Evolutionary conservation across 2,888 invertebrate species (phyloP).

Genomic region (Quadroppia sp.): DNA sequence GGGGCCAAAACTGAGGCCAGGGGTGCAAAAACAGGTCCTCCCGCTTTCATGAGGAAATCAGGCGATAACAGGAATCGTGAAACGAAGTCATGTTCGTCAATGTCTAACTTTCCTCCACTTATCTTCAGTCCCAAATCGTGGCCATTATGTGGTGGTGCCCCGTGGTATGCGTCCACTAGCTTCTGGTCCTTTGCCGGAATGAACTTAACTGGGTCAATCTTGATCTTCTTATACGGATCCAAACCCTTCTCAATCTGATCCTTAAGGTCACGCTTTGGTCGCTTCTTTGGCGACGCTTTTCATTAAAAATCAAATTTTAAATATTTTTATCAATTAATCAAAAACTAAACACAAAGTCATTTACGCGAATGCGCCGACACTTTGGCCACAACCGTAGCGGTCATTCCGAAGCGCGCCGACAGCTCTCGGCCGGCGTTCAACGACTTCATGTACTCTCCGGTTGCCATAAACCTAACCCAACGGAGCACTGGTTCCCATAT

Average conservation of each 20-base stretch:
- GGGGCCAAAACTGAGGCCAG: neutral
- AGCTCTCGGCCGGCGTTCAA: neutral
- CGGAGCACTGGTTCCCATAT: neutral
- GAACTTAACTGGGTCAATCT: too few species aligned
- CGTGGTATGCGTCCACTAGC: neutral
- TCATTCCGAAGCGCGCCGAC: neutral
- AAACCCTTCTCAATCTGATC: too few species aligned
- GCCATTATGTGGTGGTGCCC: neutral
- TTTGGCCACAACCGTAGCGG: too few species aligned
- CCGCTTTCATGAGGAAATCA: constrained; percentile 6
- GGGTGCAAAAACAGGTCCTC: neutral
- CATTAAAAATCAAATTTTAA: too few species aligned
- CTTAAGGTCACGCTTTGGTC: too few species aligned
- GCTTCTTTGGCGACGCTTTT: too few species aligned
- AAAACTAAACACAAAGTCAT: too few species aligned
- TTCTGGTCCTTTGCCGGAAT: too few species aligned
- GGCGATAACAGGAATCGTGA: neutral
- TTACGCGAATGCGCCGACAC: neutral
- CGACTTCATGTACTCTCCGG: neutral
- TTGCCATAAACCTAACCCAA: neutral
- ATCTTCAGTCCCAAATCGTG: neutral
- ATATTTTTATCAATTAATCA: too few species aligned
- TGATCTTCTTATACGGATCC: too few species aligned
- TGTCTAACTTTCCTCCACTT: neutral
- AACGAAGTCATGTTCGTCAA: neutral